Evolutionary conservation across 2,888 invertebrate species (phyloP), one percentile per base, ranked within the genome.

Genomic region (Lasioglossum malachurum): DNA sequence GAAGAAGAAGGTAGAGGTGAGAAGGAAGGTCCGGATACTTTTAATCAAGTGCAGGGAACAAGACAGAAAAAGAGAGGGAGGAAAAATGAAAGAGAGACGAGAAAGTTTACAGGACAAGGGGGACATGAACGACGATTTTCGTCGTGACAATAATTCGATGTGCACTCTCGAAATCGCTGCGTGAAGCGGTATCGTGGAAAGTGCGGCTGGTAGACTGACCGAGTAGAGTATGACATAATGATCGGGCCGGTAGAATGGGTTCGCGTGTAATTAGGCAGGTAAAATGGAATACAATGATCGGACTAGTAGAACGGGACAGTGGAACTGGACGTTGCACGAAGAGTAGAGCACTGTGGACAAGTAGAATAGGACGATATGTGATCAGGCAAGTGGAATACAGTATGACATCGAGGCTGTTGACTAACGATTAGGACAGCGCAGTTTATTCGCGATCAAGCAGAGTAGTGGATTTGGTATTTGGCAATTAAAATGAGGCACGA

Each of bases 1-100:
- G 53, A 49, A 7, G 49, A 23, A 49, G 49, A 19, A 53, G 23
- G 8, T 19, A 7, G 8, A 53, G 53, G 53, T 23, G 53, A 53
- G 60, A n/a, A 60, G 14, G 46, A 38, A 64, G 53, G 67, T 44
- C 16, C 57, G 31, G 46, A 75, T 72, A 80, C 74, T 75, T 72
- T 84, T 86, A 84, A 88, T 87, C 80, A 86, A 69, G 57, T 41
- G 75, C 57, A 31, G 78, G 67, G 69, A 44, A 38, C 71, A 53
- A 75, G 75, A 41, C 75, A 41, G 8, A 75, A 49, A 27, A 60
- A 76, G 75, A 78, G 19, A 31, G 31, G 7, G 19, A 67, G 49
- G 27, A 44, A 76, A 72, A 78, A 31, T 71, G 78, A 78, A 53
- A 64, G 31, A 64, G 31, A 2, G 31, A 27, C 44, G 44, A 44